Base-by-base conservation (phyloP, 1,140 invertebrate genomes). In the Aricia agestis region DNA sequence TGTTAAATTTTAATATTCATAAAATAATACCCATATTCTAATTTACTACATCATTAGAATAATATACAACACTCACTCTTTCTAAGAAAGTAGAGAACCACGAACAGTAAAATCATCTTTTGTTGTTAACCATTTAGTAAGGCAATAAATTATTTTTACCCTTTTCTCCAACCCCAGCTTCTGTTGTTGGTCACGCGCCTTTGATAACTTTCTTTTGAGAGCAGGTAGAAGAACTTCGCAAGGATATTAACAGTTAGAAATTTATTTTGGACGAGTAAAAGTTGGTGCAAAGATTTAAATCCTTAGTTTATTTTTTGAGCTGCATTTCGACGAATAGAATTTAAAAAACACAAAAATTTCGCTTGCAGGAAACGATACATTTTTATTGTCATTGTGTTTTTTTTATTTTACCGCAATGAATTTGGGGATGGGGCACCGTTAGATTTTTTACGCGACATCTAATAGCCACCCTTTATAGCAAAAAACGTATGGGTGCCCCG, bases 361-460 rank as follows among this genome's bases (percentile, higher is more conserved):
- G 74, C 77, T 82, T 76, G 74, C 81, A 82, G 82, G 80, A 86
- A 86, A 85, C 77, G 76, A 81, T 85, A 86, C 80, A 88, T 79
- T 84, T 83, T 82, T 80, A 78, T 76, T 85, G 83, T 86, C 82
- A 84, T 84, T 86, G 82, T 89, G 80, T 88, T 88, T 83, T 86
- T 86, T 19, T 59, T 59, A 59, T 88, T 73, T 83, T 76, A 71
- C 78, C 73, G 85, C 86, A 89, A 91, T 89, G 86, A 89, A 87
- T 85, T 82, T 82, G 77, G 83, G 82, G 81, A 82, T 81, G 71
- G 73, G 74, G 81, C 75, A 87, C 87, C 87, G 87, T 89, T 89
- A 87, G 72, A 80, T 82, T 89, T 89, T 90, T 91, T 88, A 77
- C 72, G 73, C 73, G 70, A 71, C 69, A 72, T 81, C 78, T 86